These are phyloP conservation scores for Pseudomyrmex sp. DNA, from an alignment of 1,140 invertebrate species.

Conservation along the genomic window DNA sequence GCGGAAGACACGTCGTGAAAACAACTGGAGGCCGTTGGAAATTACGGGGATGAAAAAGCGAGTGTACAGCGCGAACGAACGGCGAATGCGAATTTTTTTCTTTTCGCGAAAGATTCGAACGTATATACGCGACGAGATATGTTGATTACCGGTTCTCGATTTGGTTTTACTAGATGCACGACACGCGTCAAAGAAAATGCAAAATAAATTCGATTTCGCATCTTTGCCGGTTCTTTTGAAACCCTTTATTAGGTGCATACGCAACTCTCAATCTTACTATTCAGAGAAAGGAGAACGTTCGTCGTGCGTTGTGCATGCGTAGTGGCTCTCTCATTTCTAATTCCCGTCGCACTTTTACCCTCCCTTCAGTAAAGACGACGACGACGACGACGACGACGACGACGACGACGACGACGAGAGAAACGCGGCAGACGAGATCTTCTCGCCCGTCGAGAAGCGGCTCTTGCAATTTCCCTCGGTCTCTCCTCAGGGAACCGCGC, in stretches of 20 bases:
- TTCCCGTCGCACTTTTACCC: constrained; percentile 62
- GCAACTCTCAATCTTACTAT: background rate
- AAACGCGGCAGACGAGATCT: constrained; percentile 1
- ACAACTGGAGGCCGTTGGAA: constrained; percentile 17
- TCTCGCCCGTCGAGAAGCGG: background rate
- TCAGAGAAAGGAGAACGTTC: background rate
- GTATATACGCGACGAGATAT: too few relatives aligned
- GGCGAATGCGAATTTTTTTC: background rate
- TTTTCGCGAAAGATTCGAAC: background rate
- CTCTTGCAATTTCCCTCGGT: constrained; percentile 53
- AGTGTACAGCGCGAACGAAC: background rate
- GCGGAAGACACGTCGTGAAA: constrained; percentile 20
- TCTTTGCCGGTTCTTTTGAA: background rate
- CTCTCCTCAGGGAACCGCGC: constrained; percentile 2
- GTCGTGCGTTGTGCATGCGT: background rate
- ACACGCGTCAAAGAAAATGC: background rate
- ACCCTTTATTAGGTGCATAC: too few relatives aligned
- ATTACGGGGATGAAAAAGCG: constrained; percentile 19
- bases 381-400: constrained; percentile 37
- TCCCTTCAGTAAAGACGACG: constrained; percentile 31
- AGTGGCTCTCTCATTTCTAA: constrained; percentile 41
- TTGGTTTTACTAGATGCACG: background rate
- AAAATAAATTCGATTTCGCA: constrained; percentile 6
- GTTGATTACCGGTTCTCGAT: background rate
- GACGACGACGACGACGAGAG: constrained; percentile 31